Conservation (phyloP, 2,888 invertebrate genomes). For the Eurytoma californica region DNA sequence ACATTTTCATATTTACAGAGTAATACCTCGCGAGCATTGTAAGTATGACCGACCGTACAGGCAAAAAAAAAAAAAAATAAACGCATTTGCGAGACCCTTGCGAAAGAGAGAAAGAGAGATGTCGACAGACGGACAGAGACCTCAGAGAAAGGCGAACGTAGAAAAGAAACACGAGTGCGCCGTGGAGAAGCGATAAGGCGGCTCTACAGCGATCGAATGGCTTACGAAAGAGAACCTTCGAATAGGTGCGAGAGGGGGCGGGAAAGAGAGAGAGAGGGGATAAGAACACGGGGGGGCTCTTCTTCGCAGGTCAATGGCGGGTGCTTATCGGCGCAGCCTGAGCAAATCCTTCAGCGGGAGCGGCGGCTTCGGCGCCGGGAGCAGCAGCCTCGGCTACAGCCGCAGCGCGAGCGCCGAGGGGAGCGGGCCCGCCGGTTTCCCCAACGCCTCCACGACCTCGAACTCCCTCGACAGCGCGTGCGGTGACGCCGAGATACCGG, state of each 20-base stretch:
- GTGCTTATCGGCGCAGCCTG: conserved; percentile 20
- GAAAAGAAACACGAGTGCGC: no score
- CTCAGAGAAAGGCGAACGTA: conserved; percentile 18
- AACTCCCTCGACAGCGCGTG: conserved; percentile 71
- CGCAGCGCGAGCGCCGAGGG: conserved; percentile 16
- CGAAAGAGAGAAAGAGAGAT: conserved; percentile 58
- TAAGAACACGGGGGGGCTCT: conserved; percentile 58
- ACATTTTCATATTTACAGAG: no score
- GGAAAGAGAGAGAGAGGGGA: conserved; percentile 40
- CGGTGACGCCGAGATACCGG: conserved; percentile 63
- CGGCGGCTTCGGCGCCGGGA: conserved; percentile 20
- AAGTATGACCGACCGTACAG: conserved; percentile 14
- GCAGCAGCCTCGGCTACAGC: conserved; percentile 65
- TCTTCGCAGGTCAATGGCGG: conserved; percentile 69
- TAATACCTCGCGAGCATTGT: background rate
- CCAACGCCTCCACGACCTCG: conserved; percentile 65
- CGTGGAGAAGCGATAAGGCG: conserved; percentile 34
- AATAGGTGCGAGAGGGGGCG: conserved; percentile 13
- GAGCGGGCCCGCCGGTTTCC: conserved; percentile 7
- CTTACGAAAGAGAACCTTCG: conserved; percentile 6
- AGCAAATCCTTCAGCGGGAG: conserved; percentile 48
- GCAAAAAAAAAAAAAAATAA: background rate
- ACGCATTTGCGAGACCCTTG: no score
- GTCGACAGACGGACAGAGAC: conserved; percentile 66
- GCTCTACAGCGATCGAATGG: no score